A percentile compares a stretch with the other conserved stretches of the same genome.
These are phyloP conservation scores for Python bivittatus DNA, from an alignment of 2,113 vertebrate genomes.

Conservation along the genomic window DNA sequence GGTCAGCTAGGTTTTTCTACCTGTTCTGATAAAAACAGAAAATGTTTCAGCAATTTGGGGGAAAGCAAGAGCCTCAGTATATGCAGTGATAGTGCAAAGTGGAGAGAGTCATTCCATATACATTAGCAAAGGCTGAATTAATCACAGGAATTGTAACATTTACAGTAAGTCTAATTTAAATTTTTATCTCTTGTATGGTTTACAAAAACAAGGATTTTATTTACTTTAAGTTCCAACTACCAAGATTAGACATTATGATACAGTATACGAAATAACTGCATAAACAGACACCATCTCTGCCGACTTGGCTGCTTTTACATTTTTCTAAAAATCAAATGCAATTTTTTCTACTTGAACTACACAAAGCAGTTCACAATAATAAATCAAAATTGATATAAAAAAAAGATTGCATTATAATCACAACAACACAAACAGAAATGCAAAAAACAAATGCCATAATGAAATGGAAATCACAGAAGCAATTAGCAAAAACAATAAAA, in stretches of 20 bases:
- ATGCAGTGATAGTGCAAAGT: not conserved
- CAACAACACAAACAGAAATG: not conserved
- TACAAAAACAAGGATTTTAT: not conserved
- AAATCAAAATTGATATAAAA: not conserved
- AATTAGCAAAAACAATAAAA: not conserved
- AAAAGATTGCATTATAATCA: not conserved
- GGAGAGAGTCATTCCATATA: not conserved
- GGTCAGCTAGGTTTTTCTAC: not conserved
- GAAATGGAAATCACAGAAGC: not conserved
- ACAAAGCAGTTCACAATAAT: not conserved
- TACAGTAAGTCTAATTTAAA: not conserved
- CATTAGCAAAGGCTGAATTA: not conserved
- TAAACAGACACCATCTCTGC: not conserved
- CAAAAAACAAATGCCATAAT: not conserved
- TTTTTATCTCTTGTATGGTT: not conserved
- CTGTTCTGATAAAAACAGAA: not conserved
- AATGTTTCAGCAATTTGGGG: not conserved
- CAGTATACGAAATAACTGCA: slow-evolving; percentile 17
- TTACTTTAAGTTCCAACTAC: not conserved
- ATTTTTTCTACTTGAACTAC: not conserved
- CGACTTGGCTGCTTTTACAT: not conserved
- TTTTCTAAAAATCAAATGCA: not conserved
- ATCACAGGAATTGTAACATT: not conserved
- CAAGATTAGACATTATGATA: not conserved
- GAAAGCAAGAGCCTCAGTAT: not conserved